Conservation (phyloP, 2,888 invertebrate genomes). For the Belgica antarctica region DNA sequence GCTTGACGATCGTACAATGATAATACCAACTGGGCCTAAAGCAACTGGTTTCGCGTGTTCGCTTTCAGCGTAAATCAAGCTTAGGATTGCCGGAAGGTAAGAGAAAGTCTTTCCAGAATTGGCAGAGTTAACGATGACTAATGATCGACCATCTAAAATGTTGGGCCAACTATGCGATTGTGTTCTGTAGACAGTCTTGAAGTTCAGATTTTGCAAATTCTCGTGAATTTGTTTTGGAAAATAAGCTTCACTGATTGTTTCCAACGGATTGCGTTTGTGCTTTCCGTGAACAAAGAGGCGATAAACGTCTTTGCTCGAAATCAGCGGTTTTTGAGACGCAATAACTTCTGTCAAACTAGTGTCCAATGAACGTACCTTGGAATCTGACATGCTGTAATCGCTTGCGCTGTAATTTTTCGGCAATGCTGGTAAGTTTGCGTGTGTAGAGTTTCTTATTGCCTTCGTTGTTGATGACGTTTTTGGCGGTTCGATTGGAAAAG, state of each 20-base stretch:
- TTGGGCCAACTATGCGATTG: slow-evolving; percentile 72
- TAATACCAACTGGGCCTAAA: slow-evolving; percentile 63
- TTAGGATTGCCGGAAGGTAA: slow-evolving; percentile 67
- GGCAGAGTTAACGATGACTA: slow-evolving; percentile 62
- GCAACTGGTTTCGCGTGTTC: slow-evolving; percentile 50
- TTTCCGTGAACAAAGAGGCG: slow-evolving; percentile 49
- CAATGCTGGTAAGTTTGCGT: too few relatives aligned
- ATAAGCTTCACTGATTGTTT: slow-evolving; percentile 47
- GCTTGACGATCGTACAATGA: slow-evolving; percentile 64
- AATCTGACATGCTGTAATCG: too few relatives aligned
- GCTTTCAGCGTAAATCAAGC: slow-evolving; percentile 55
- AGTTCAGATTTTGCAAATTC: slow-evolving; percentile 48
- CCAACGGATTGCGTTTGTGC: slow-evolving; percentile 47
- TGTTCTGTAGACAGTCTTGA: slow-evolving; percentile 52
- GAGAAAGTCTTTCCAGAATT: slow-evolving; percentile 69
- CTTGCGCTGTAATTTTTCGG: too few relatives aligned
- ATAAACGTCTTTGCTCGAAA: background rate
- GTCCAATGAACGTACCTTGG: too few relatives aligned
- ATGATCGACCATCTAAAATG: slow-evolving; percentile 63
- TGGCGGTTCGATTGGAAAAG: too few relatives aligned
- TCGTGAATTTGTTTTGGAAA: slow-evolving; percentile 48
- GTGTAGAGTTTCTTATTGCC: too few relatives aligned
- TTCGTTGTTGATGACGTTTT: too few relatives aligned
- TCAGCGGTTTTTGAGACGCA: background rate
- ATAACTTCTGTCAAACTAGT: background rate